Conservation (phyloP, 2,113 vertebrate genomes). For the Clinocottus analis region DNA sequence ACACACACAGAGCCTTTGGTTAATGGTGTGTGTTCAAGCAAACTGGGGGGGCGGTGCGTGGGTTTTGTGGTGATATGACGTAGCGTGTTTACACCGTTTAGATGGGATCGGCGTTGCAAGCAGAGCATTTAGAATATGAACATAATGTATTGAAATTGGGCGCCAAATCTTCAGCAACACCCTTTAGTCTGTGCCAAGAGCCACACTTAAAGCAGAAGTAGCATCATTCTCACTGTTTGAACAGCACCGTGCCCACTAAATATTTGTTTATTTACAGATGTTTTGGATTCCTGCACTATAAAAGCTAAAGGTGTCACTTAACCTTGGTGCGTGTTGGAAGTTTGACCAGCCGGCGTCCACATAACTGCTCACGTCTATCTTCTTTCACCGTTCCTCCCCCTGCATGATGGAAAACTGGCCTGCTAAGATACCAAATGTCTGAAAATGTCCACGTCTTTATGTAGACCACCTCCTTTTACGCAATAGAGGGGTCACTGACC, state of each 20-base stretch:
- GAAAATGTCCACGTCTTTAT: background rate
- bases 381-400: background rate
- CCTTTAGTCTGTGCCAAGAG: background rate
- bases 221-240: background rate
- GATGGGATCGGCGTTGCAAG: background rate
- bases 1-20: slow-evolving; percentile 39
- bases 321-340: background rate
- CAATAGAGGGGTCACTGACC: background rate
- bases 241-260: background rate
- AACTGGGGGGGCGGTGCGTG: background rate
- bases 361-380: background rate
- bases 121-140: background rate
- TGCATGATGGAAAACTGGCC: background rate
- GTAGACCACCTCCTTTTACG: background rate
- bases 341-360: background rate
- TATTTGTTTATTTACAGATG: background rate
- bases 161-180: background rate
- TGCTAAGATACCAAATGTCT: background rate
- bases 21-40: slow-evolving; percentile 46
- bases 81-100: background rate
- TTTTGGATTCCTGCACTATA: background rate
- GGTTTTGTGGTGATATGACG: background rate
- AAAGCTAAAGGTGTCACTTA: background rate
- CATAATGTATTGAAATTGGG: background rate
- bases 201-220: too few species aligned